These are phyloP conservation scores for Canis aureus DNA, from an alignment of 2,113 vertebrate genomes.

Conservation along the genomic window DNA sequence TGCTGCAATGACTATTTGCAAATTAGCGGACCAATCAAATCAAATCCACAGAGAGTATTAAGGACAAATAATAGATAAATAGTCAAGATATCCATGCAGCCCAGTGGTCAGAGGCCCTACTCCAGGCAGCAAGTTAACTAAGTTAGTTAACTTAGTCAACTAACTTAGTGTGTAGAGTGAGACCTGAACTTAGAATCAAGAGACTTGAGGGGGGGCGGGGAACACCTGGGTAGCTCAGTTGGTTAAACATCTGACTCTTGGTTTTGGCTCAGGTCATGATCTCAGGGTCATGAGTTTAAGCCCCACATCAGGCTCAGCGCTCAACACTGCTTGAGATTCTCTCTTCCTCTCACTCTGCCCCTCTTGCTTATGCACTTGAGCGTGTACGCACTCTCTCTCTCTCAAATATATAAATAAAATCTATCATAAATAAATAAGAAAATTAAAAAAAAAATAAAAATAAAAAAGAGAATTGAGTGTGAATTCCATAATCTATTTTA, in stretches of 20 bases:
- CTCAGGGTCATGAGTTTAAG: neutral
- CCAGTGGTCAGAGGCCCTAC: neutral
- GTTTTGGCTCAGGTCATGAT: neutral
- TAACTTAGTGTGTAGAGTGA: neutral
- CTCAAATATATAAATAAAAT: neutral
- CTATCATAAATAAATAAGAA: no score
- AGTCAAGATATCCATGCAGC: neutral
- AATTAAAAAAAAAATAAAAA: no score
- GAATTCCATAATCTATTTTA: neutral
- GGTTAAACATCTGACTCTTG: neutral
- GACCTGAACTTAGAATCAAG: neutral
- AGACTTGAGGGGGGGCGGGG: neutral
- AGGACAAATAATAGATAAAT: neutral
- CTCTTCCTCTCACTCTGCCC: neutral
- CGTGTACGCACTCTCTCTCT: neutral
- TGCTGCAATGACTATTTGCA: constrained; percentile 26
- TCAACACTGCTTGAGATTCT: neutral
- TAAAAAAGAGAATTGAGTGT: neutral
- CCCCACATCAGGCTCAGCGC: neutral
- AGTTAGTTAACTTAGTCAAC: neutral
- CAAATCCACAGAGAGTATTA: neutral
- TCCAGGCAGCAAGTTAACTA: neutral
- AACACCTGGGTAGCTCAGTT: neutral
- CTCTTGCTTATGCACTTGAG: neutral
- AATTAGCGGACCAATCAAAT: neutral